Evolutionary conservation across 2,113 vertebrate species (phyloP).

Genomic region (Bolborhynchus lineola): DNA sequence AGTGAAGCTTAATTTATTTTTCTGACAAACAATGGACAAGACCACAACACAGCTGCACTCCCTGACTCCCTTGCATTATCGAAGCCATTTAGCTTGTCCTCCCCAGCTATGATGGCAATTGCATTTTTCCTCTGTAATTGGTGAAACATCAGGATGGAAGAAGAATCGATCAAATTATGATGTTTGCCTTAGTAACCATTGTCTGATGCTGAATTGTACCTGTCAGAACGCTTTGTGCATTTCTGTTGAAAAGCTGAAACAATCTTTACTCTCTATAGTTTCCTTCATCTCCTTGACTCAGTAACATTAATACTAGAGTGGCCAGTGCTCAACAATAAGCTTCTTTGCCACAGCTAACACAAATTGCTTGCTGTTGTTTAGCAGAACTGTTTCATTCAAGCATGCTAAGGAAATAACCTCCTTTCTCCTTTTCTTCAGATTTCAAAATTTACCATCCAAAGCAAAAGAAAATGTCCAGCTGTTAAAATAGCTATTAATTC

Average conservation of each 20-base stretch:
- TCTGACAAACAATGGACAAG: not conserved
- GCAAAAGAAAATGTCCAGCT: not conserved
- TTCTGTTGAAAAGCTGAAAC: not conserved
- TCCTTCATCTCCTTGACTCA: not conserved
- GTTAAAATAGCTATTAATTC: not conserved
- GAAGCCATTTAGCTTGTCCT: not conserved
- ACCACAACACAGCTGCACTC: not conserved
- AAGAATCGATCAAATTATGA: not conserved
- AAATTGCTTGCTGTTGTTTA: not conserved
- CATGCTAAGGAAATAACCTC: not conserved
- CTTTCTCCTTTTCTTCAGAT: not conserved
- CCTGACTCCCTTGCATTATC: not conserved
- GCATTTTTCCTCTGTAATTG: not conserved
- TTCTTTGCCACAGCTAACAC: not conserved
- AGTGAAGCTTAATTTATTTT: constrained; percentile 21
- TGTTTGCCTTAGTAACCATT: not conserved
- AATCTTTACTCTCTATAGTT: not conserved
- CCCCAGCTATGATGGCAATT: not conserved
- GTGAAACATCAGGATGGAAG: not conserved
- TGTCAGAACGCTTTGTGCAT: not conserved
- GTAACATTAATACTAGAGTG: not conserved
- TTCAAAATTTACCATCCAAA: not conserved
- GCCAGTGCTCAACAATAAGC: not conserved
- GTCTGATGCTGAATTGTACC: not conserved
- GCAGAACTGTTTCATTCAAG: not conserved